These are phyloP conservation scores for Chironomus riparius DNA, from an alignment of 2,888 invertebrate species.

Conservation along the genomic window DNA sequence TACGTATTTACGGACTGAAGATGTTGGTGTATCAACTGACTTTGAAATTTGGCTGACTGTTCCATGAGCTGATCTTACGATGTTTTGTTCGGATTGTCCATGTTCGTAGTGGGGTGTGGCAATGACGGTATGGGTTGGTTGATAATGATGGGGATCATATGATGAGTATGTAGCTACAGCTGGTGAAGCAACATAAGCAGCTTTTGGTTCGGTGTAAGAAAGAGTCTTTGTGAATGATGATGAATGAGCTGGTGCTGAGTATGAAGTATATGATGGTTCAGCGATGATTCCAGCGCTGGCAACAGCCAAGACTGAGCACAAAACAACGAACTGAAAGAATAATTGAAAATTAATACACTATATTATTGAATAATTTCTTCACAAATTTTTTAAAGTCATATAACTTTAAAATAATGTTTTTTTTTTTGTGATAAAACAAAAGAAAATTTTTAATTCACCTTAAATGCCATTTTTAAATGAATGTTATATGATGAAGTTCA, in stretches of 20 bases:
- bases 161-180: background rate
- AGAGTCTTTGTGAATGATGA: background rate
- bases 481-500: slow-evolving; percentile 16
- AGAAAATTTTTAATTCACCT: slow-evolving; percentile 7
- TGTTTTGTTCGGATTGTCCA: slow-evolving; percentile 25
- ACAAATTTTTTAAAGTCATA: no score
- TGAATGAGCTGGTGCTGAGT: slow-evolving; percentile 9
- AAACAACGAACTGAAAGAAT: slow-evolving; percentile 31
- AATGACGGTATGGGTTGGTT: background rate
- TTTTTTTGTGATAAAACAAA: background rate
- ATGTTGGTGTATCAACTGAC: slow-evolving; percentile 27
- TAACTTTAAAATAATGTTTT: background rate
- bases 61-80: slow-evolving; percentile 21
- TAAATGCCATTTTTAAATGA: slow-evolving; percentile 22
- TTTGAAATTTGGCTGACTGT: slow-evolving; percentile 28
- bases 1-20: slow-evolving; percentile 28
- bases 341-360: background rate
- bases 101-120: slow-evolving; percentile 4
- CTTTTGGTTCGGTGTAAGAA: slow-evolving; percentile 18
- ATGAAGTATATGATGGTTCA: slow-evolving; percentile 13
- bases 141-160: slow-evolving; percentile 4
- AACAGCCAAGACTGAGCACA: slow-evolving; percentile 31
- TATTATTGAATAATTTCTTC: no score
- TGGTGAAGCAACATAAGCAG: background rate
- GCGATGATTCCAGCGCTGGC: slow-evolving; percentile 32